These are phyloP conservation scores for Synaphobranchus kaupii DNA, from an alignment of 2,797 vertebrate genomes.

Conservation along the genomic window DNA sequence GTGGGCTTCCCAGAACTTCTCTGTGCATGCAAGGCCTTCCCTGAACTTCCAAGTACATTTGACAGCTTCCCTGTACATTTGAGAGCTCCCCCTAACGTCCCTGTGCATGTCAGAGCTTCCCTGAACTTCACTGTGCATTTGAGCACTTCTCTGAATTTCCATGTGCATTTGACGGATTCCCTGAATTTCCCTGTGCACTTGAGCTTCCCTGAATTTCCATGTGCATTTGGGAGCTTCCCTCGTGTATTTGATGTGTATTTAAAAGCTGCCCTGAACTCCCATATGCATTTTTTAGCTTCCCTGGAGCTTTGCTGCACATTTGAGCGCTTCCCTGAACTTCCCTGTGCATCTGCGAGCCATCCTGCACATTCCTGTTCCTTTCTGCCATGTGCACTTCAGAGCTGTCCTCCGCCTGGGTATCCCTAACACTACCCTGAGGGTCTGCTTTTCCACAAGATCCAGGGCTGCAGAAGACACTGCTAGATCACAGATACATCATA, in stretches of 20 bases:
- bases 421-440: slow-evolving; percentile 2
- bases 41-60: not conserved
- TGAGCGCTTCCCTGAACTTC: not conserved
- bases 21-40: not conserved
- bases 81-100: no score
- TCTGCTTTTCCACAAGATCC: not conserved
- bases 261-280: not conserved
- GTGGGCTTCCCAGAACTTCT: not conserved
- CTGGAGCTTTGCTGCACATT: not conserved
- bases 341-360: not conserved
- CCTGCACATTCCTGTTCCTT: no score
- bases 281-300: not conserved
- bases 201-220: no score
- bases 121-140: no score
- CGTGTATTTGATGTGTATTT: no score
- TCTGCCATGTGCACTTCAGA: not conserved
- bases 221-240: not conserved
- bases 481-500: not conserved
- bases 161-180: no score
- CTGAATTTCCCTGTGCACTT: no score
- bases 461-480: not conserved
- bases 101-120: no score
- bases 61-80: not conserved
- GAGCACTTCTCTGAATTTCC: no score
- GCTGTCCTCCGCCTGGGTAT: not conserved